A percentile compares a stretch with the other conserved stretches of the same genome.
Conservation (phyloP, 2,888 invertebrate genomes). For the Cantharis rufa region DNA sequence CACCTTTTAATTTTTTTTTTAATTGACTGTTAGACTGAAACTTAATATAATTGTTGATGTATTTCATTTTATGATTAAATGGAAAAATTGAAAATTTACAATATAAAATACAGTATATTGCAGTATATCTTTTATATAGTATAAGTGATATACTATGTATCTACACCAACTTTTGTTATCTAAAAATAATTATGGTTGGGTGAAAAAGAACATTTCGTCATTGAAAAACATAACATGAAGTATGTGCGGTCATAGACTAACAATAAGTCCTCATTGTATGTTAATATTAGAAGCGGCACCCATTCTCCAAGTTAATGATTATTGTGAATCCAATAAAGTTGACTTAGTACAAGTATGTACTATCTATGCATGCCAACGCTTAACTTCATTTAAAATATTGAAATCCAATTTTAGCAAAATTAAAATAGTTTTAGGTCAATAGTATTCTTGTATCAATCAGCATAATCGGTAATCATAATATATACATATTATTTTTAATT, state of each 20-base stretch:
- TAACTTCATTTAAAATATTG: background rate
- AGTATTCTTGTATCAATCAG: no score
- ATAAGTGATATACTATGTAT: no score
- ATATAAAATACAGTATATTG: no score
- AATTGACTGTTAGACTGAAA: no score
- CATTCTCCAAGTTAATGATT: conserved; percentile 32
- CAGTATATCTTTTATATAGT: no score
- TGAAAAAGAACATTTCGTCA: background rate
- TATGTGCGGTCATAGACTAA: conserved; percentile 42
- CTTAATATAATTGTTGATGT: no score
- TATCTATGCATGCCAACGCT: background rate
- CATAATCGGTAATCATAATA: no score
- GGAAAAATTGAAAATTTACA: no score
- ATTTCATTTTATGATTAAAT: no score
- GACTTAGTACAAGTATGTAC: background rate
- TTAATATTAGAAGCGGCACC: conserved; percentile 40
- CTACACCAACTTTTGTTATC: background rate
- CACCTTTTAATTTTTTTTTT: no score
- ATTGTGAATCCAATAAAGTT: background rate
- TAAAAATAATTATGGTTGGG: background rate
- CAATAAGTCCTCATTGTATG: conserved; percentile 45
- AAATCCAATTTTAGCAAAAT: background rate
- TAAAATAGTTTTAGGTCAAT: background rate
- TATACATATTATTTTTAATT: no score
- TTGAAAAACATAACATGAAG: conserved; percentile 25